phyloP scores from a whole-genome alignment of 2,113 vertebrate genomes.

The Oryzias celebensis region DNA sequence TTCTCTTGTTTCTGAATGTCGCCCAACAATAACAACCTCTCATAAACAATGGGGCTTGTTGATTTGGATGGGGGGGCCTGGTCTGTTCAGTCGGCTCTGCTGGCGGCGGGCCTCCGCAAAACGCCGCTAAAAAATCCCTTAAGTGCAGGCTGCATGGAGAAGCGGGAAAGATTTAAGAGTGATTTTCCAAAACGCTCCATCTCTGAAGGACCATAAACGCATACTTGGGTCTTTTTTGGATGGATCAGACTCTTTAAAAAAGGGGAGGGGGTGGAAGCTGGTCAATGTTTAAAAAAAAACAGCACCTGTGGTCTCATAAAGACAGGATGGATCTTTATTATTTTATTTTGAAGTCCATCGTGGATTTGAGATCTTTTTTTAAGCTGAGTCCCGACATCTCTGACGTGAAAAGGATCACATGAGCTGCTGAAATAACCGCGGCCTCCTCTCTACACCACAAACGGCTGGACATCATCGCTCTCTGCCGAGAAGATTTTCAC shows the following conservation, averaged over 20 bases:
- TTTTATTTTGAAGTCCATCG: conserved; percentile 28
- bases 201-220: conserved; percentile 74
- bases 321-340: conserved; percentile 58
- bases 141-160: conserved; percentile 54
- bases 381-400: not conserved
- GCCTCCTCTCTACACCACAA: conserved; percentile 46
- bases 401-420: conserved; percentile 46
- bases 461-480: conserved; percentile 49
- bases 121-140: conserved; percentile 76
- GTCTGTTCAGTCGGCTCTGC: conserved; percentile 76
- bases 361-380: conserved; percentile 5
- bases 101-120: conserved; percentile 68
- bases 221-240: conserved; percentile 60
- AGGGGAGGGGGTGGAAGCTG: conserved; percentile 34
- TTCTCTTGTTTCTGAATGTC: conserved; percentile 86
- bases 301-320: conserved; percentile 49
- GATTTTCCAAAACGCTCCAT: conserved; percentile 83
- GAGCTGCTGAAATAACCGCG: conserved; percentile 43
- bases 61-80: conserved; percentile 85
- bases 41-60: conserved; percentile 97
- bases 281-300: conserved; percentile 57
- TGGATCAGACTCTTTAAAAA: conserved; percentile 45
- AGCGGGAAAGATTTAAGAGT: conserved; percentile 84
- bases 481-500: conserved; percentile 46
- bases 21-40: conserved; percentile 95